Evolutionary conservation across 2,113 vertebrate genomes (phyloP), one percentile per base, ranked within the genome.

Genomic region (Ameiurus melas): DNA sequence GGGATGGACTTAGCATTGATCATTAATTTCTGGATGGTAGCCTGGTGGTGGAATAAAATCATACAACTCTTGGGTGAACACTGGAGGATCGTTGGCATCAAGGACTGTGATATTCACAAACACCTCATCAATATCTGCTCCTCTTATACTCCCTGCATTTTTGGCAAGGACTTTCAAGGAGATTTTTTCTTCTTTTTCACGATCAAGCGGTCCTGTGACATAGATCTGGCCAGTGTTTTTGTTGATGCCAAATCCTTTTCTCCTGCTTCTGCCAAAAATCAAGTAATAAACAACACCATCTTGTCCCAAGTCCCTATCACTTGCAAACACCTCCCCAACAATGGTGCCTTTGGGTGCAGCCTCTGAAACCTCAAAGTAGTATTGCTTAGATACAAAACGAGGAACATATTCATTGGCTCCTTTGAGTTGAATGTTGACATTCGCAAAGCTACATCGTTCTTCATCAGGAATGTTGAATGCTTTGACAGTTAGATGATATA

Each of bases 391-490:
- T 84, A 99, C 98, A 93, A 99, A 99, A 68, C 98, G 97, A 22
- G 98, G 98, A n/a, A 99, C 97, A 1, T 99, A 99, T 68, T 99
- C 98, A 89, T 99, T 99, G 88, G 97, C 96, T 83, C 98, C 98
- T 92, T 97, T 95, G 4, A 99, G 93, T 77, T 97, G 97, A 86
- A 99, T 96, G 83, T 97, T 97, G 87, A 99, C 95, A 1, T 94
- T 97, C 87, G 98, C 97, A 86, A 99, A 98, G 91, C 96, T 98
- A 92, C 97, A 99, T 14, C 96, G 95, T 80, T 99, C 98, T 90
- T 99, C 98, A 86, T 99, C 97, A 0, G 98, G 98, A 86, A 99
- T 96, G 66, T 99, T 99, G 92, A 99, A 99, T 84, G 97, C 98
- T 93, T 99, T 99, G 22, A 99, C 96, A 0, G 95, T 99, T 89